phyloP scores from a whole-genome alignment of 2,888 invertebrate species.

The Yponomeuta cagnagella region DNA sequence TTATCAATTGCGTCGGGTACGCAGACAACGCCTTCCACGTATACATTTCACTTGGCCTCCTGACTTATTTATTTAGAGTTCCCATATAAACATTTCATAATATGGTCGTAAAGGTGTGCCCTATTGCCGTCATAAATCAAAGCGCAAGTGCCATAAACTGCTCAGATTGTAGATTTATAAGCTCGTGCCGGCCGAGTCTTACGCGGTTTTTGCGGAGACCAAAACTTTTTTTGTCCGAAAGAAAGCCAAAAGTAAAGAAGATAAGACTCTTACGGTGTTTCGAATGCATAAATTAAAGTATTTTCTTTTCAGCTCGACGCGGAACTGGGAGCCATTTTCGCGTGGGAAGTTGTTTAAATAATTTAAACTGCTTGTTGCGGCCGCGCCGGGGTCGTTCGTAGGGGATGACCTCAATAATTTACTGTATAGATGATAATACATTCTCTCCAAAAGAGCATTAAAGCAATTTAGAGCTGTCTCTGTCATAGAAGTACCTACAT shows the following conservation, averaged over 20 bases:
- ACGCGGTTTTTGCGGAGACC: background rate
- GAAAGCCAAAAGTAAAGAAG: conserved; percentile 6
- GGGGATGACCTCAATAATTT: background rate
- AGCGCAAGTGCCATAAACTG: conserved; percentile 20
- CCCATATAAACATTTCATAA: conserved; percentile 12
- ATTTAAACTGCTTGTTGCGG: background rate
- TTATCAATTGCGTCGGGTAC: too few relatives aligned
- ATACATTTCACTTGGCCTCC: conserved; percentile 1
- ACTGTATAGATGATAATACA: background rate
- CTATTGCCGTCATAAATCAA: conserved; percentile 19
- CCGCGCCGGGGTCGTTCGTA: background rate
- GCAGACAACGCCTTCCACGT: background rate
- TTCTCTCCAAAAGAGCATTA: background rate
- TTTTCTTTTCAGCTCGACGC: background rate
- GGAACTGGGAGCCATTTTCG: background rate
- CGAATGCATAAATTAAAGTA: conserved; percentile 9
- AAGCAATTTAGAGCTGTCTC: background rate
- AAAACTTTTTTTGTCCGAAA: conserved; percentile 4
- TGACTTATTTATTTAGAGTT: conserved; percentile 10
- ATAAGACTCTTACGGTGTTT: conserved; percentile 4
- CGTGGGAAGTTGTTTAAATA: conserved; percentile 1
- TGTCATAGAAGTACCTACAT: background rate
- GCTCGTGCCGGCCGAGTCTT: background rate
- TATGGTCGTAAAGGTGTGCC: conserved; percentile 10
- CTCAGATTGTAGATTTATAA: conserved; percentile 19